Conservation (phyloP, 2,113 vertebrate species). For the Nematolebias whitei region DNA sequence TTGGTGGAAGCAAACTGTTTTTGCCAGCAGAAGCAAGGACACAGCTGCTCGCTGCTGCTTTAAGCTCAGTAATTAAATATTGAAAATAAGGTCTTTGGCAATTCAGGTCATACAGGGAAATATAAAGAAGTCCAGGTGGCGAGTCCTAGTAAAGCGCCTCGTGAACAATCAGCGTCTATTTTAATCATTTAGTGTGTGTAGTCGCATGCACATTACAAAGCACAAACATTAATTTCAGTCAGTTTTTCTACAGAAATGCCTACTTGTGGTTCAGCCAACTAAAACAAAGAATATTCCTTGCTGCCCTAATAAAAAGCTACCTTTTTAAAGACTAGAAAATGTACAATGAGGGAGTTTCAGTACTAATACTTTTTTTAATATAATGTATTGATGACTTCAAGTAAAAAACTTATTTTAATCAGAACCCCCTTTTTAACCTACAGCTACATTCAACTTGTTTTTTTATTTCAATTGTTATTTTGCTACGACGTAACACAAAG, state of each 20-base stretch:
- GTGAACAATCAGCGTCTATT: constrained; percentile 20
- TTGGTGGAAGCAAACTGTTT: constrained; percentile 24
- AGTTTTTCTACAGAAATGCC: background rate
- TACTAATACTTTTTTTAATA: constrained; percentile 6
- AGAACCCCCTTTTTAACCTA: background rate
- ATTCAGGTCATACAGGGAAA: constrained; percentile 39
- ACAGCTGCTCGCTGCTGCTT: constrained; percentile 35
- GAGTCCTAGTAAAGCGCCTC: constrained; percentile 31
- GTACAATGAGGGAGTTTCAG: background rate
- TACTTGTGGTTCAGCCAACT: background rate
- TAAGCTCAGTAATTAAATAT: constrained; percentile 50
- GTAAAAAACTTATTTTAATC: background rate
- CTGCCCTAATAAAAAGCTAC: background rate
- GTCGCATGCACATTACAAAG: background rate
- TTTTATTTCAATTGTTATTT: constrained; percentile 2
- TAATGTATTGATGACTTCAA: background rate
- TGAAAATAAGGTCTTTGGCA: constrained; percentile 36
- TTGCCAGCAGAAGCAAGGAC: constrained; percentile 16
- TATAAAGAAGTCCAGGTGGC: constrained; percentile 27
- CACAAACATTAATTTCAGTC: background rate
- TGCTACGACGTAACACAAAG: background rate
- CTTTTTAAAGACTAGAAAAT: background rate
- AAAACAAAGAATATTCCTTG: background rate
- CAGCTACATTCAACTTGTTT: background rate
- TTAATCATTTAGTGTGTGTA: constrained; percentile 5